These are phyloP conservation scores for Trachemys scripta DNA, from an alignment of 2,113 vertebrate genomes.

Conservation along the genomic window DNA sequence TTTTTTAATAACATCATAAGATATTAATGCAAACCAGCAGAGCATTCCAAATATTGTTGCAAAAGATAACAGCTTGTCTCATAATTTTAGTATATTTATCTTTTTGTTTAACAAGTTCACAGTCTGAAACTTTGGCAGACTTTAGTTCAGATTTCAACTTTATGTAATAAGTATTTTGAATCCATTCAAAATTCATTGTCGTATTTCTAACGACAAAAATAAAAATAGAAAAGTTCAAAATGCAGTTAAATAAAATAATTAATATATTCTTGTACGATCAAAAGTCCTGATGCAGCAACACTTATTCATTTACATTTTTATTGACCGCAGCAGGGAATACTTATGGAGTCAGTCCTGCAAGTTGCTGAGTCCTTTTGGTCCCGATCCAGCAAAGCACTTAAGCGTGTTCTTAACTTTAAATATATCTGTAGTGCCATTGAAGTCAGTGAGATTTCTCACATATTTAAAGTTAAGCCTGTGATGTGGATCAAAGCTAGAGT, in stretches of 20 bases:
- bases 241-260: neutral
- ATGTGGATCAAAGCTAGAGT: neutral
- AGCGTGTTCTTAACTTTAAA: neutral
- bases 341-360: neutral
- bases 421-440: neutral
- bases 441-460: neutral
- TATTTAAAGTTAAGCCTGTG: neutral
- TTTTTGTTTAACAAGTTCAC: neutral
- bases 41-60: slow-evolving; percentile 5
- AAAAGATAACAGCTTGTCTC: slow-evolving; percentile 27
- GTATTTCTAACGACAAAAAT: neutral
- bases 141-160: neutral
- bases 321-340: neutral
- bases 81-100: neutral
- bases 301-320: neutral
- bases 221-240: neutral
- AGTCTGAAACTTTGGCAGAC: slow-evolving; percentile 2
- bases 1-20: neutral
- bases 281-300: neutral
- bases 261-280: neutral
- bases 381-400: neutral
- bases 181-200: neutral
- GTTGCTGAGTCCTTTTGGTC: neutral
- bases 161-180: neutral
- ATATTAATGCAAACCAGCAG: neutral